Evolutionary conservation across 2,797 vertebrate genomes (phyloP), one percentile per base, ranked within the genome.

Genomic region (Megaceryle alcyon): DNA sequence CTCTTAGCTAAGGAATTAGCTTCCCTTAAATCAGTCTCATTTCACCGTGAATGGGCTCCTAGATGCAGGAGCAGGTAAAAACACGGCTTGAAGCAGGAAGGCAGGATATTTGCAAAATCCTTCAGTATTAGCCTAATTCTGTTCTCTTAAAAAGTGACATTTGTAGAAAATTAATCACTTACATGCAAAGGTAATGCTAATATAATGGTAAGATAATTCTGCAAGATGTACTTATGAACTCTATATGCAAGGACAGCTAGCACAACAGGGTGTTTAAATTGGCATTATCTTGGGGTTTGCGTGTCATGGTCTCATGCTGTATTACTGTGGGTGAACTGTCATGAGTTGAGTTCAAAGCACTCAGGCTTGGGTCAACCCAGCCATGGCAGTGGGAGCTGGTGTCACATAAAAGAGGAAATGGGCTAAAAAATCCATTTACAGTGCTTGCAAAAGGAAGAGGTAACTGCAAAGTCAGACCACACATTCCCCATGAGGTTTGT

Each of bases 91-190:
- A 84, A 82, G 28, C 12, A 59, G 46, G 59, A 76, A 29, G 51
- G 49, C 37, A 76, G 82, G 17, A 26, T 60, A 11, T 63, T 78
- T 68, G 28, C 17, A 64, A 71, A 81, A 57, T 68, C 68, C 19
- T 78, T 59, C 25, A 44, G 14, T 49, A 22, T 37, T 83, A 53
- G 35, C 73, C 65, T 83, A 39, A 46, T 78, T 90, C 72, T 75
- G 20, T 66, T 88, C n/a, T 73, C 72, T 86, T 91, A 70, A 77
- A 46, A 87, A 80, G 41, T n/a, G 41, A 66, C 46, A 57, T 66
- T 14, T 28, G 12, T 57, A 53, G 72, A 43, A 80, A 64, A 57
- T 35, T 41, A 14, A 60, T 75, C 48, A 2, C 82, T 82, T 69
- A 13, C 60, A 9, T 68, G 72, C 60, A 72, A 51, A 69, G 51